Conservation (phyloP, 2,888 invertebrate species). For the Eutolmus rufibarbis region DNA sequence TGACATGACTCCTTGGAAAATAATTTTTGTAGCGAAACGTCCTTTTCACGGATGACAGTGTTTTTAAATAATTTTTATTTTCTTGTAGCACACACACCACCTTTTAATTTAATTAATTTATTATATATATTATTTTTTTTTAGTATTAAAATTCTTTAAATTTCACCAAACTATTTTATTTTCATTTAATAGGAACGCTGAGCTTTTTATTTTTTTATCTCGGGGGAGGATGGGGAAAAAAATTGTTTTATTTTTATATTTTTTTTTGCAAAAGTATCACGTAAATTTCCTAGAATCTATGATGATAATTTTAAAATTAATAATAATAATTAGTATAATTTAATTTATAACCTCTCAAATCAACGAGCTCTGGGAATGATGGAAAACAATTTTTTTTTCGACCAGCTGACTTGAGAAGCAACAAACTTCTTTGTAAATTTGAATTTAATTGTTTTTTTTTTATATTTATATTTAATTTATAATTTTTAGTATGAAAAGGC, state of each 20-base stretch:
- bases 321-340: too few species aligned
- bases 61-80: background rate
- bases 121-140: too few species aligned
- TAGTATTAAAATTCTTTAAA: background rate
- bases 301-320: too few species aligned
- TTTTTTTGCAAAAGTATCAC: background rate
- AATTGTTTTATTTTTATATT: too few species aligned
- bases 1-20: slow-evolving; percentile 69
- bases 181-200: background rate
- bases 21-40: slow-evolving; percentile 24
- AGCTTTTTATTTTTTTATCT: background rate
- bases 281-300: background rate
- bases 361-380: too few species aligned
- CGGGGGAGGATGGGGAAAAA: background rate
- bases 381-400: background rate
- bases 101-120: too few species aligned
- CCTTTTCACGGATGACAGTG: background rate
- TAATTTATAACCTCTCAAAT: too few species aligned
- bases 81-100: background rate
- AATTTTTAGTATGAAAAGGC: background rate
- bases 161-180: background rate
- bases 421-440: background rate
- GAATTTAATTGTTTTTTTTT: background rate
- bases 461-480: too few species aligned
- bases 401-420: background rate